Evolutionary conservation across 2,888 invertebrate species (phyloP), one percentile per base, ranked within the genome.

Genomic region (Conchocele bisecta): DNA sequence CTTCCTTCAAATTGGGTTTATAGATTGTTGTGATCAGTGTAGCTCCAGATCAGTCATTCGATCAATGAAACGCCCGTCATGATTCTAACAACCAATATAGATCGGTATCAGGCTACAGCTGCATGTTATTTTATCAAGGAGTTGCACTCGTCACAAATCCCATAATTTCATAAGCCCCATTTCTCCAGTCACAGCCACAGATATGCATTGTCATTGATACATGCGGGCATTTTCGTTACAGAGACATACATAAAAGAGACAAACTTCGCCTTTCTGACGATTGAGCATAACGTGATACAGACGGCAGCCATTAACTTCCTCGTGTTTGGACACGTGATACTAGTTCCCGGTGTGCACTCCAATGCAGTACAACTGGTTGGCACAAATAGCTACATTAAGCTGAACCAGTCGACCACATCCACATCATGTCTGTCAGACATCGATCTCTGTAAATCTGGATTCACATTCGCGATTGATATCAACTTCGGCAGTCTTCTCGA

Each of bases 401-500:
- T 83, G 9, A 60, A 74, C 22, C 53, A 71, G 20, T 29, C 59
- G 6, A 70, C 63, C 4, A 33, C 58, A 9, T 26, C 50, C 20
- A 48, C 68, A 15, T 58, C 73, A 5, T 83, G 83, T 51, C 33
- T 81, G 1, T 58, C 48, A 20, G 60, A 83, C 46, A 63, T 83
- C 0, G 69, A 78, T 37, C 44, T 22, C 0, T 83, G 83, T 56
- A 53, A 54, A 3, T 59, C 65, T 11, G 83, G 83, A 0, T 83
- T 80, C 24, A 81, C 83, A 0, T 59, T 81, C 5, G 54, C 53
- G 4, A 41, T 81, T 4, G 76, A 83, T 26, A 53, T 81, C 17
- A 77, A 73, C 15, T 79, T 83, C 46, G 56, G 39, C 3, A 54
- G 42, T 17, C 48, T 83, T 7, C 9, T 59, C 1, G 74, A 81